Conservation (phyloP, 2,797 vertebrate genomes). For the Tangara arthus region DNA sequence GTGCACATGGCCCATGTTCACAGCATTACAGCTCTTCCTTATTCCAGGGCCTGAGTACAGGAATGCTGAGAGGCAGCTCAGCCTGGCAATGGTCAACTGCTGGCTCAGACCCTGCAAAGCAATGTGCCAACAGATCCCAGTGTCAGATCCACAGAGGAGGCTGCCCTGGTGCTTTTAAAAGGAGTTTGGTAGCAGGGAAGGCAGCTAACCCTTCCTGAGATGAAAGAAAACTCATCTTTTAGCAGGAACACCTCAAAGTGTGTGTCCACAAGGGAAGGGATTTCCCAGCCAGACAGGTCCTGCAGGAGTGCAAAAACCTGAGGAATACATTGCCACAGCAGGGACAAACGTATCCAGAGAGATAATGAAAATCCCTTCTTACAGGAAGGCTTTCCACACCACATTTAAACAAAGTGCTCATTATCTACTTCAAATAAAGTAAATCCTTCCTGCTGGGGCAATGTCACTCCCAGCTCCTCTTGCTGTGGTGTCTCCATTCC, state of each 20-base stretch:
- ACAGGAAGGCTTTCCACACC: background rate
- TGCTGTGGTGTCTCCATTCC: background rate
- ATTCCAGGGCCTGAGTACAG: background rate
- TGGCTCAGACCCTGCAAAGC: background rate
- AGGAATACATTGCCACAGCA: background rate
- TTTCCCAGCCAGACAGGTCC: background rate
- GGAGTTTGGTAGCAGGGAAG: background rate
- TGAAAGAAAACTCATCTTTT: background rate
- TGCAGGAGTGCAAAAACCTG: background rate
- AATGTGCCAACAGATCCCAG: background rate
- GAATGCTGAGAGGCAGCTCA: background rate
- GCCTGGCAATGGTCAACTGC: background rate
- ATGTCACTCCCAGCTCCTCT: background rate
- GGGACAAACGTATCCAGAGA: background rate
- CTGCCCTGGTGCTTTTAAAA: too few species aligned
- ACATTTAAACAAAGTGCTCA: background rate
- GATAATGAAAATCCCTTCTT: background rate
- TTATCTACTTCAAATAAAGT: background rate
- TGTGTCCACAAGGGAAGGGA: background rate
- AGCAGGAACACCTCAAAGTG: background rate
- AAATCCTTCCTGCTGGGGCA: background rate
- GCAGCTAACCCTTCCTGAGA: background rate
- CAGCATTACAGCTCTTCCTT: background rate
- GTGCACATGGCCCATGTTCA: background rate
- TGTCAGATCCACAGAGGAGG: background rate